Evolutionary conservation across 2,113 vertebrate genomes (phyloP).

Genomic region (Tetrao urogallus): DNA sequence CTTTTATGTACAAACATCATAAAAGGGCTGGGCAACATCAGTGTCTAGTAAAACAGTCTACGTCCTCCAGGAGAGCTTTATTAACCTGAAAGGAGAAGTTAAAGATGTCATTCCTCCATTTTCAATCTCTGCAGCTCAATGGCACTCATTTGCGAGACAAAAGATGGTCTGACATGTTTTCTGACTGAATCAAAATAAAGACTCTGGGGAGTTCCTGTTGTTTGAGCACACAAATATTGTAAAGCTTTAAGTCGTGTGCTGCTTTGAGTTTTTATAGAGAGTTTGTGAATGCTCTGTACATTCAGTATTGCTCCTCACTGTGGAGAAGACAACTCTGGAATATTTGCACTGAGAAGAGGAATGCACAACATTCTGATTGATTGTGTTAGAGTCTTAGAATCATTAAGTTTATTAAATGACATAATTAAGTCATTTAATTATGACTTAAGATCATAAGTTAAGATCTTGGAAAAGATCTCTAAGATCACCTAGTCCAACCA

Average conservation of each 20-base stretch:
- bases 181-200: neutral
- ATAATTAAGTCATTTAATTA: no score
- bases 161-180: neutral
- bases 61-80: neutral
- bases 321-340: neutral
- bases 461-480: neutral
- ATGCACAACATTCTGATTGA: neutral
- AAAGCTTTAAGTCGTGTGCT: neutral
- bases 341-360: neutral
- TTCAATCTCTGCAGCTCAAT: neutral
- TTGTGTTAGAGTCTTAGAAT: neutral
- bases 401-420: no score
- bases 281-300: neutral
- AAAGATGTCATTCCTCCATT: neutral
- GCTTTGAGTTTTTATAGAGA: neutral
- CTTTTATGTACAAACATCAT: neutral
- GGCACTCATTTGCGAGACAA: neutral
- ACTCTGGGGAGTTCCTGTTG: neutral
- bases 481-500: neutral
- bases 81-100: neutral
- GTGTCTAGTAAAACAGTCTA: neutral
- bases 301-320: neutral
- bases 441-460: no score
- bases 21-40: neutral
- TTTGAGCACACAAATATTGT: neutral